Evolutionary conservation across 2,888 invertebrate species (phyloP), one percentile per base, ranked within the genome.

Genomic region (Cecidostiba fungosa): DNA sequence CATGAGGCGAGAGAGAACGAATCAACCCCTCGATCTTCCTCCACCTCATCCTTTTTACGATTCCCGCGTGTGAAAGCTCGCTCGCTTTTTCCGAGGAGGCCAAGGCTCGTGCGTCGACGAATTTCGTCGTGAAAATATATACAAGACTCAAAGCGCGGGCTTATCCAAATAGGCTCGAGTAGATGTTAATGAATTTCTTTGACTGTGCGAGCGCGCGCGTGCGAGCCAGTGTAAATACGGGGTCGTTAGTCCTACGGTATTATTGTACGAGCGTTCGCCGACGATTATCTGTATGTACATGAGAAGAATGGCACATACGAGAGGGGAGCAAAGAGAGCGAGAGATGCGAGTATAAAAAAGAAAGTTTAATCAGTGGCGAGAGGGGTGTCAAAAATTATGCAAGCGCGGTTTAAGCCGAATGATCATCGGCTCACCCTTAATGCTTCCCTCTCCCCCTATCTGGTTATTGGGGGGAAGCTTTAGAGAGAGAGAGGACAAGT

Each of bases 321-420:
- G 69, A 6, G 73, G 12, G 74, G 23, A 3, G 19, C 10, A 36
- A 16, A 36, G 5, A 59, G 23, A 1, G 19, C 39, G 36, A 54
- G 73, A 59, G 23, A 23, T n/a, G 59, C 29, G 29, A 29, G 43
- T 66, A 76, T 6, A 82, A 82, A 82, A 76, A 32, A 36, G 47
- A 26, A 43, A 82, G 82, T 82, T 82, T 82, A 82, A 82, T 82
- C 82, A 82, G 66, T 6, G n/a, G n/a, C n/a, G n/a, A n/a, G 50
- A 43, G 78, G 84, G 78, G 84, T 66, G 84, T 72, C 66, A 72
- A 29, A 72, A 73, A 84, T 84, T 84, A 84, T 84, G 73, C 84
- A 62, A 73, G 78, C 84, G 84, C 77, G 82, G 84, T 82, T 82
- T 69, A 39, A 73, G 62, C 81, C 72, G 62, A 39, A 39, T 23